A percentile compares a stretch with the other conserved stretches of the same genome.
phyloP scores from a whole-genome alignment of 2,113 vertebrate species.

The Candoia aspera region DNA sequence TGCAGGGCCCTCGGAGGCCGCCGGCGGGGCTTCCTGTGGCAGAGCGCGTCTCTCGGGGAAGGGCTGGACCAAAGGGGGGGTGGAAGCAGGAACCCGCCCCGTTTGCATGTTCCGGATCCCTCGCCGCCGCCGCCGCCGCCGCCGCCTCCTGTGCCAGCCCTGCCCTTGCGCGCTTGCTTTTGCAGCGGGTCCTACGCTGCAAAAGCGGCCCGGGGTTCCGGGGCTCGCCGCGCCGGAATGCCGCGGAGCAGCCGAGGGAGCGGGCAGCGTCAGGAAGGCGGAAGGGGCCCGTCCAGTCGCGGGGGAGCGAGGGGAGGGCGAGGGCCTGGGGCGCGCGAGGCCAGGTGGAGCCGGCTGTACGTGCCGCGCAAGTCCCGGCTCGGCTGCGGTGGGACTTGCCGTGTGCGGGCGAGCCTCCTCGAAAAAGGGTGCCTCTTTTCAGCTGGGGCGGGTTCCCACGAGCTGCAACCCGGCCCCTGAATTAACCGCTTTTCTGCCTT shows the following conservation, averaged over 20 bases:
- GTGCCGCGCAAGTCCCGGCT: neutral
- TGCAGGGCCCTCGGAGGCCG: neutral
- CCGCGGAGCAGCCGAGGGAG: neutral
- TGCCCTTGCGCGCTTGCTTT: neutral
- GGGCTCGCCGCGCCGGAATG: neutral
- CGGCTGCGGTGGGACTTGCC: too few species aligned
- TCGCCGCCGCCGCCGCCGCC: neutral
- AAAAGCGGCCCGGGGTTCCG: neutral
- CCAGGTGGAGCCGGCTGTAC: neutral
- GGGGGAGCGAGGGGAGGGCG: neutral
- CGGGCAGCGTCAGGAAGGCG: neutral
- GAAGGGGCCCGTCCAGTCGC: neutral
- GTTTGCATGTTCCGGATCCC: neutral
- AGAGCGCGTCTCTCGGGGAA: neutral
- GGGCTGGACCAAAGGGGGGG: neutral
- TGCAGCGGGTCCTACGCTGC: neutral
- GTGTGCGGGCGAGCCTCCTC: too few species aligned
- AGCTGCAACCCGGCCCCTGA: neutral
- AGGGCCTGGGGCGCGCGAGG: too few species aligned
- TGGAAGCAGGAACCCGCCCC: slow-evolving; percentile 14
- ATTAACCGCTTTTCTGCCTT: neutral
- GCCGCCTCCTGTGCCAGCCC: neutral
- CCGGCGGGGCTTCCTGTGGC: neutral
- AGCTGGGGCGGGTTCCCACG: neutral
- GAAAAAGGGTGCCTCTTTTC: too few species aligned